Conservation (phyloP, 2,113 vertebrate species). For the human (Homo sapiens) region GRCh38 chr13:54174501-54175000, state of each 20-base stretch:
- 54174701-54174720: slow-evolving; percentile 64
- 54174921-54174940: background rate
- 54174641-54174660: slow-evolving; percentile 1
- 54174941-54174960: background rate
- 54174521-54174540: background rate
- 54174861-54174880: slow-evolving; percentile 54
- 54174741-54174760: background rate
- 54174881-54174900: slow-evolving; percentile 40
- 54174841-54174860: background rate
- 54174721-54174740: slow-evolving; percentile 47
- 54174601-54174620: slow-evolving; percentile 3
- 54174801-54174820: slow-evolving; percentile 56
- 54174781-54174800: slow-evolving; percentile 40
- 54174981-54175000: background rate
- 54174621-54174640: slow-evolving; percentile 35
- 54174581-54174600: slow-evolving; percentile 22
- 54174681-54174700: slow-evolving; percentile 28
- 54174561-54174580: background rate
- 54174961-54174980: background rate
- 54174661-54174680: slow-evolving; percentile 40
- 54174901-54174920: background rate
- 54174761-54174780: slow-evolving; percentile 42
- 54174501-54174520: slow-evolving; percentile 17
- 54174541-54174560: slow-evolving; percentile 36
- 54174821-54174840: slow-evolving; percentile 13